phyloP scores from a whole-genome alignment of 2,888 invertebrate genomes.

The Lasioglossum marginatum region DNA sequence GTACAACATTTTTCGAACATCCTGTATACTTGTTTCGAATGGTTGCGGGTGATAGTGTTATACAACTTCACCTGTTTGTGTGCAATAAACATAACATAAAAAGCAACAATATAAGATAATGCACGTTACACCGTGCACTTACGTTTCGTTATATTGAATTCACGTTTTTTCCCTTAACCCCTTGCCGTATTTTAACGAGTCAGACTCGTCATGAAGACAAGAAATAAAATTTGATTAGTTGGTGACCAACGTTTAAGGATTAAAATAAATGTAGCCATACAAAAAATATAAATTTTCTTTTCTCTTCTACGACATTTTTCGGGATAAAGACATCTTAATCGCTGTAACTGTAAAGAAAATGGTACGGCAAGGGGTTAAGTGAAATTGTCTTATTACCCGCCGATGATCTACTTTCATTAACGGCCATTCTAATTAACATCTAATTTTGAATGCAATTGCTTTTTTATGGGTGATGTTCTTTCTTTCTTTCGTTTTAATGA shows the following conservation, averaged over 20 bases:
- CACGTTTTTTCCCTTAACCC: background rate
- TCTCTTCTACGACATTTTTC: too few species aligned
- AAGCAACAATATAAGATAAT: constrained; percentile 35
- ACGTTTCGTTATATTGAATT: constrained; percentile 35
- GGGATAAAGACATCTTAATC: too few species aligned
- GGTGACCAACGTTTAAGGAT: too few species aligned
- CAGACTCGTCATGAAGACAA: too few species aligned
- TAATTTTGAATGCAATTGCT: constrained; percentile 15
- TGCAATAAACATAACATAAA: constrained; percentile 22
- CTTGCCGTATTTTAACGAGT: too few species aligned
- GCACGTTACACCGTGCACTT: constrained; percentile 43
- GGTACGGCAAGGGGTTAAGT: background rate
- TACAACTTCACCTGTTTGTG: constrained; percentile 5
- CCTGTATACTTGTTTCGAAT: background rate
- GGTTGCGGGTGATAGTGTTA: background rate
- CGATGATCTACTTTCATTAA: constrained; percentile 21
- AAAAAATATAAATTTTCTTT: too few species aligned
- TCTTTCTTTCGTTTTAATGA: constrained; percentile 15
- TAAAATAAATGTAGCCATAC: too few species aligned
- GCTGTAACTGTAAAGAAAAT: too few species aligned
- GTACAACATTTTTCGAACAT: background rate
- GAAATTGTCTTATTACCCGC: constrained; percentile 11
- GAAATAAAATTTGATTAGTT: too few species aligned
- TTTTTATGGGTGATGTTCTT: background rate
- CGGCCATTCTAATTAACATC: constrained; percentile 18